These are phyloP conservation scores for Xiphophorus hellerii DNA, from an alignment of 2,113 vertebrate species.

Conservation along the genomic window DNA sequence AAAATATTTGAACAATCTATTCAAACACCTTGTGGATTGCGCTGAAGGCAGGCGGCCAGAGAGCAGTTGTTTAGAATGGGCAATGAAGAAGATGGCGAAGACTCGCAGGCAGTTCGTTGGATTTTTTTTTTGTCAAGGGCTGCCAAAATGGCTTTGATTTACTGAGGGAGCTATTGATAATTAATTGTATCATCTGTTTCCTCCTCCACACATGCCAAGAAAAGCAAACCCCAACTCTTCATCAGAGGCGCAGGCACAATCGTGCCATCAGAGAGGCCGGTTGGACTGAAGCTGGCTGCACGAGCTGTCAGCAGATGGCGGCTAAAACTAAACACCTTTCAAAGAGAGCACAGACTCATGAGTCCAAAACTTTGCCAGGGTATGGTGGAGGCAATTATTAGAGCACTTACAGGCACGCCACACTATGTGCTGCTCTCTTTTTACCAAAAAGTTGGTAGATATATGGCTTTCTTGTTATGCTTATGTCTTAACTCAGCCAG, in stretches of 20 bases:
- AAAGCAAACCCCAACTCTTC: conserved; percentile 77
- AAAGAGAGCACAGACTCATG: conserved; percentile 53
- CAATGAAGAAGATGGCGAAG: conserved; percentile 77
- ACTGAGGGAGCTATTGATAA: conserved; percentile 84
- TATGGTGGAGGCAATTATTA: conserved; percentile 61
- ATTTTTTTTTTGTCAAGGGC: conserved; percentile 72
- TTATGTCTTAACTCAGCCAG: conserved; percentile 12
- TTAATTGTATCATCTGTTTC: conserved; percentile 87
- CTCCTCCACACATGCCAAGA: conserved; percentile 78
- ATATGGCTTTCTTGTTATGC: conserved; percentile 13
- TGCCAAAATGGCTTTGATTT: conserved; percentile 86
- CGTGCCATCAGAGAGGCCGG: conserved; percentile 64
- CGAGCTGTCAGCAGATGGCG: conserved; percentile 77
- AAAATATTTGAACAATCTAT: conserved; percentile 88
- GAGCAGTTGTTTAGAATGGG: conserved; percentile 86
- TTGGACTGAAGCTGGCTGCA: conserved; percentile 66
- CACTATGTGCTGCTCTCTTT: conserved; percentile 32
- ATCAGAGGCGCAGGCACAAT: conserved; percentile 75
- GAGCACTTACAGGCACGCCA: conserved; percentile 33
- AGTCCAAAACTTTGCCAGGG: conserved; percentile 60
- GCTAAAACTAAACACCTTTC: conserved; percentile 69
- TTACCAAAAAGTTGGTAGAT: conserved; percentile 19
- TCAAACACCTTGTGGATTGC: conserved; percentile 84
- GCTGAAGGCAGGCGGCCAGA: conserved; percentile 76
- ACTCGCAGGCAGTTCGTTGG: conserved; percentile 65